Percentiles rank a stretch among this genome's conserved stretches.
Conservation (phyloP, 35 echinoderm and acorn worm species). For the Apostichopus parvimensis region DNA sequence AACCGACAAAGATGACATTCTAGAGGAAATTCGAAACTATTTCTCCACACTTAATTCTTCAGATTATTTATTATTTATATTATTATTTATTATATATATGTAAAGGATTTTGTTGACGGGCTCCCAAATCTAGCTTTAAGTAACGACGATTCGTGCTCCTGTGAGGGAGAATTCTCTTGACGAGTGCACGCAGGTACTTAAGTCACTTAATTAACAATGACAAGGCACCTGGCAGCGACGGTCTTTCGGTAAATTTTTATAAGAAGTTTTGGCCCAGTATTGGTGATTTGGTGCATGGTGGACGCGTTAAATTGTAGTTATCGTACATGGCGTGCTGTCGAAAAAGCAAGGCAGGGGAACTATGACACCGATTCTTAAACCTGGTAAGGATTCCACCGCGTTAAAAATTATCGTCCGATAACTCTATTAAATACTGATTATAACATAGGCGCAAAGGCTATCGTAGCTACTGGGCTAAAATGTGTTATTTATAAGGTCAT, state of each 20-base stretch:
- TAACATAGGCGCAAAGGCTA: too few species aligned
- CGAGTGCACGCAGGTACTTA: not conserved
- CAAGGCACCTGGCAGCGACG: constrained; percentile 20
- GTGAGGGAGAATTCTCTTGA: constrained; percentile 5
- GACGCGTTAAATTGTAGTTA: not conserved
- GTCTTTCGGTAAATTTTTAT: not conserved
- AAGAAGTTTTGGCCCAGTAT: constrained; percentile 29
- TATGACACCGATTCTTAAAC: too few species aligned
- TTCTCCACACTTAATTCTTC: not conserved
- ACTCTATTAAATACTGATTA: too few species aligned
- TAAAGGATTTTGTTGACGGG: not conserved
- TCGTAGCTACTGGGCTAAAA: too few species aligned
- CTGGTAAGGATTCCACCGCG: too few species aligned
- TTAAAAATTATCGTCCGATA: too few species aligned
- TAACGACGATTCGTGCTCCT: not conserved
- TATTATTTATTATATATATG: not conserved
- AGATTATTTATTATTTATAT: constrained; percentile 9
- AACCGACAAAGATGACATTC: not conserved
- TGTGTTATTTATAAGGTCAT: too few species aligned
- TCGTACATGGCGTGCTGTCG: too few species aligned
- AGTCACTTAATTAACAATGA: not conserved
- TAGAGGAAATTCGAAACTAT: not conserved
- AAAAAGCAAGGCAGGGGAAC: too few species aligned
- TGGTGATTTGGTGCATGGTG: not conserved
- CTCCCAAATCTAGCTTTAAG: not conserved